A percentile compares a stretch with the other conserved stretches of the same genome.
These are phyloP conservation scores for Cerceris ruficornis DNA, from an alignment of 2,888 invertebrate genomes.

Conservation along the genomic window DNA sequence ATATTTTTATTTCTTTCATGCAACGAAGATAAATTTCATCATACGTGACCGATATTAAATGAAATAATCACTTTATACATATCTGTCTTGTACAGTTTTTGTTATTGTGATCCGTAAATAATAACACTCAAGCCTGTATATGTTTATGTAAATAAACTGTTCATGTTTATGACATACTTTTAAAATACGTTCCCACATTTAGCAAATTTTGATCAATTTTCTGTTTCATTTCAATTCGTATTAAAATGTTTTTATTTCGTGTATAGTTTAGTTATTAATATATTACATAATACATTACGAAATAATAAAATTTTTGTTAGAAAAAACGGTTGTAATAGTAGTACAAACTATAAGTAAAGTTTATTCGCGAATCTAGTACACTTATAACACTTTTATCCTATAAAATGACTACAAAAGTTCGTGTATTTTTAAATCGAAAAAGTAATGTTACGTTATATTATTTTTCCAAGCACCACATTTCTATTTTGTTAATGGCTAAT, in stretches of 20 bases:
- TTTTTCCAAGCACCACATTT: constrained; percentile 41
- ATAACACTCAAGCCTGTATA: constrained; percentile 63
- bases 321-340: constrained; percentile 15
- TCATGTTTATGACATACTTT: constrained; percentile 59
- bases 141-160: constrained; percentile 69
- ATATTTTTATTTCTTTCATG: no score
- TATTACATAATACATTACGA: constrained; percentile 27
- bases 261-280: constrained; percentile 20
- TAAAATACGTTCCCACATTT: constrained; percentile 55
- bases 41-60: neutral
- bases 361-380: constrained; percentile 21
- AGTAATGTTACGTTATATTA: constrained; percentile 34
- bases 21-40: neutral
- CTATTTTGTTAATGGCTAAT: constrained; percentile 31
- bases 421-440: constrained; percentile 27
- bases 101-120: constrained; percentile 66
- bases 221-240: neutral
- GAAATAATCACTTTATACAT: constrained; percentile 25
- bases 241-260: constrained; percentile 31
- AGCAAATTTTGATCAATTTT: constrained; percentile 21
- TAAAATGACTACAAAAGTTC: constrained; percentile 33
- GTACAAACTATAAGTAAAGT: constrained; percentile 17
- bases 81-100: constrained; percentile 56
- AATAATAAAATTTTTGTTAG: constrained; percentile 20
- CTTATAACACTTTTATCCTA: constrained; percentile 15